A percentile compares a stretch with the other conserved stretches of the same genome.
Evolutionary conservation across 2,888 invertebrate species (phyloP).

Genomic region (Drosophila mulleri): DNA sequence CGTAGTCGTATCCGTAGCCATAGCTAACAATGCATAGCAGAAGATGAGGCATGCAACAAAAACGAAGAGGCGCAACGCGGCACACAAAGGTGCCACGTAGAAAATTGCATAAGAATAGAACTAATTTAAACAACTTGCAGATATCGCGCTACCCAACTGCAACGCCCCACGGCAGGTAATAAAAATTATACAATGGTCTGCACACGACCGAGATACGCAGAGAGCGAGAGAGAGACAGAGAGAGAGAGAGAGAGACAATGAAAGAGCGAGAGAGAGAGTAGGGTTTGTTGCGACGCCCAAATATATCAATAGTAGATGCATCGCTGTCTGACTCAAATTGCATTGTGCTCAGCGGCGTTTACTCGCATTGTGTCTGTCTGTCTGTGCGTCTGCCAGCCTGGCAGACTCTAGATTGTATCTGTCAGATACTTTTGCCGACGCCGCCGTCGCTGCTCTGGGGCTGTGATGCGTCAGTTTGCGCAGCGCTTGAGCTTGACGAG

Average conservation of each 20-base stretch:
- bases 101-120: slow-evolving; percentile 80
- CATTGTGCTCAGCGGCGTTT: slow-evolving; percentile 27
- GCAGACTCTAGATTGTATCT: slow-evolving; percentile 50
- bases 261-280: neutral
- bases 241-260: neutral
- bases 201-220: neutral
- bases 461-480: slow-evolving; percentile 33
- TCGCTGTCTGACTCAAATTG: slow-evolving; percentile 39
- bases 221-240: neutral
- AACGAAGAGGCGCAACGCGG: slow-evolving; percentile 40
- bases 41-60: slow-evolving; percentile 36
- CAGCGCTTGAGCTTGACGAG: slow-evolving; percentile 38
- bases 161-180: slow-evolving; percentile 51
- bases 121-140: slow-evolving; percentile 78
- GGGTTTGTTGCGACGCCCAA: slow-evolving; percentile 26
- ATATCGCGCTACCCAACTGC: slow-evolving; percentile 50
- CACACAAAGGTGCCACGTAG: slow-evolving; percentile 75
- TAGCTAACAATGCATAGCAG: slow-evolving; percentile 63
- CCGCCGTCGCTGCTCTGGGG: slow-evolving; percentile 11
- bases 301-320: slow-evolving; percentile 49
- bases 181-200: slow-evolving; percentile 67
- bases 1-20: neutral
- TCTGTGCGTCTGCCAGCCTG: slow-evolving; percentile 17
- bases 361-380: slow-evolving; percentile 16
- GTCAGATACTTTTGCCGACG: slow-evolving; percentile 29